These are phyloP conservation scores for Trichopoda pennipes DNA, from an alignment of 2,888 invertebrate genomes.

Conservation along the genomic window DNA sequence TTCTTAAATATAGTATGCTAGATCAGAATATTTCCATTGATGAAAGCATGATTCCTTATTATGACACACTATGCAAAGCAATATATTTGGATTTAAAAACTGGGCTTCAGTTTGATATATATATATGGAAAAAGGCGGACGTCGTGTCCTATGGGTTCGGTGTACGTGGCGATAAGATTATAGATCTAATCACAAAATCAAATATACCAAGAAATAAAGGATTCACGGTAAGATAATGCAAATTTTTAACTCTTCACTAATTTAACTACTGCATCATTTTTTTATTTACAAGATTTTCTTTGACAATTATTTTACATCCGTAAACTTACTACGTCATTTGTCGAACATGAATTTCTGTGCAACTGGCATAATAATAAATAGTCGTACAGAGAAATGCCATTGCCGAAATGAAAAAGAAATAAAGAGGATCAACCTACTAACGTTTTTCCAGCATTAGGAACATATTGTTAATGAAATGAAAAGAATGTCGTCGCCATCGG, in stretches of 20 bases:
- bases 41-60: slow-evolving; percentile 14
- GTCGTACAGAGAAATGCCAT: slow-evolving; percentile 21
- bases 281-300: slow-evolving; percentile 17
- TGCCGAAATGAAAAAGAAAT: slow-evolving; percentile 18
- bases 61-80: slow-evolving; percentile 1
- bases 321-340: slow-evolving; percentile 1
- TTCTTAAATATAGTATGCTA: too few species aligned
- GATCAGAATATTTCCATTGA: background rate
- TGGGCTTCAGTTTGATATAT: slow-evolving; percentile 9
- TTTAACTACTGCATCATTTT: slow-evolving; percentile 4
- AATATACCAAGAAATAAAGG: slow-evolving; percentile 12
- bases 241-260: background rate
- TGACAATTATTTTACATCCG: slow-evolving; percentile 4
- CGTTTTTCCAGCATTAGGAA: slow-evolving; percentile 12
- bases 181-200: slow-evolving; percentile 10
- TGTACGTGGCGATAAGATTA: slow-evolving; percentile 21
- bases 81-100: slow-evolving; percentile 4
- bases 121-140: slow-evolving; percentile 8
- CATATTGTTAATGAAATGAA: slow-evolving; percentile 27
- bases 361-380: slow-evolving; percentile 8
- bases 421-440: slow-evolving; percentile 30
- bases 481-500: slow-evolving; percentile 10
- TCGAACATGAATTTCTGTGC: slow-evolving; percentile 14
- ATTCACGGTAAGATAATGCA: background rate
- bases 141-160: slow-evolving; percentile 1